Evolutionary conservation across 2,113 vertebrate species (phyloP).

Genomic region (Amazona vittata): DNA sequence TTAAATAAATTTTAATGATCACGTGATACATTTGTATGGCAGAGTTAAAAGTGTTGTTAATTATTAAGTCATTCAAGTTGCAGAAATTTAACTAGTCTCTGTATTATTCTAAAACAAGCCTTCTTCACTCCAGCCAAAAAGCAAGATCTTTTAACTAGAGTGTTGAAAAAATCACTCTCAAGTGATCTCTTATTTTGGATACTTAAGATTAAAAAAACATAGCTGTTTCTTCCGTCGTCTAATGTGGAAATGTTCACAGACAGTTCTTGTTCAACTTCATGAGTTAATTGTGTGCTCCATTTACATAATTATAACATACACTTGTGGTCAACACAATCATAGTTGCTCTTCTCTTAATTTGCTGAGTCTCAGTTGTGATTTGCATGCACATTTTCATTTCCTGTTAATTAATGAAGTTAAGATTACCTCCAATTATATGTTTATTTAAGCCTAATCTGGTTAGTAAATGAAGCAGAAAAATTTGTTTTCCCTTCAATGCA

Average conservation of each 20-base stretch:
- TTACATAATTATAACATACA: not conserved
- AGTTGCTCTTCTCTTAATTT: not conserved
- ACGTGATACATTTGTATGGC: rapidly evolving
- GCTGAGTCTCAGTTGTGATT: not conserved
- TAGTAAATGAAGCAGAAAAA: not conserved
- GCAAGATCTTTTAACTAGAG: not conserved
- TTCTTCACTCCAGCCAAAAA: not conserved
- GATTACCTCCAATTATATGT: not conserved
- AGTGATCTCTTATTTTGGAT: not conserved
- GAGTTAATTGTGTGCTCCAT: not conserved
- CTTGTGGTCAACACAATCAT: not conserved
- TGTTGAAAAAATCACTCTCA: not conserved
- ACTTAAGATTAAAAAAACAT: not conserved
- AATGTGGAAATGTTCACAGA: not conserved
- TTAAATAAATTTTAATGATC: not conserved
- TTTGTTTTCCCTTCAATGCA: not conserved
- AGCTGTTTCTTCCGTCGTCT: not conserved
- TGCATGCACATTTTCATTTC: not conserved
- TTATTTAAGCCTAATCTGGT: not conserved
- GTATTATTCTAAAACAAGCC: not conserved
- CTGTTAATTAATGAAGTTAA: not conserved
- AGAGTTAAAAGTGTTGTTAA: not conserved
- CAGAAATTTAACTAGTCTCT: not conserved
- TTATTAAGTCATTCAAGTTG: not conserved
- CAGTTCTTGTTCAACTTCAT: not conserved